Evolutionary conservation across 2,113 vertebrate genomes (phyloP), one percentile per base, ranked within the genome.

Genomic region (Mus spicilegus): DNA sequence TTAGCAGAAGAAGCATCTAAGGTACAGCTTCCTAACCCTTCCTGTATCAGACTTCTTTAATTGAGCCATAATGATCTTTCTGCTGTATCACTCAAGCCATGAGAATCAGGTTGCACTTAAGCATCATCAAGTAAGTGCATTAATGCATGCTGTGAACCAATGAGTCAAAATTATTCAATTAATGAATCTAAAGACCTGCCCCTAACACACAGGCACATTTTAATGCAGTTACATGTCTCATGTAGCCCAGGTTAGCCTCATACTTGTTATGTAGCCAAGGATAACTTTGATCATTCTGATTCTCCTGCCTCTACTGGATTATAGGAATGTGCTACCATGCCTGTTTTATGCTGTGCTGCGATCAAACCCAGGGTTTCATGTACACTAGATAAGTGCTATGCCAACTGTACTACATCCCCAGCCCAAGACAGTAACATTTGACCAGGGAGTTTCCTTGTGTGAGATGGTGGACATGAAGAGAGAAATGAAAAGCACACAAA

Each of bases 101-200:
- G 24, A 90, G 61, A 94, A 67, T 93, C 33, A 24, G 30, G 28
- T 30, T 93, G 86, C 76, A 28, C 7, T 49, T 94, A 78, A 91
- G 5, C 16, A 89, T 85, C 58, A 42, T 14, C n/a, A 54, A 61
- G 75, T 54, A 93, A 76, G 14, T 78, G 87, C 69, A 81, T 93
- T 77, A 88, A 94, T 56, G n/a, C 67, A n/a, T 65, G 46, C 26
- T 92, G 7, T 76, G 26, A 93, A 19, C 63, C 78, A 96, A 26
- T 93, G 54, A 90, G n/a, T 95, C 88, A 78, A 65, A 93, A 76
- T 65, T 61, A 69, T 91, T 67, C 54, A 76, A 86, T 82, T 78
- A 88, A 46, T 88, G 28, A 14, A 3, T 70, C 33, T 49, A 88
- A 80, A 72, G 16, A 51, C 63, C 11, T 7, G 24, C 69, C 56